phyloP scores from a whole-genome alignment of 2,113 vertebrate species.

The Silurus glanis region DNA sequence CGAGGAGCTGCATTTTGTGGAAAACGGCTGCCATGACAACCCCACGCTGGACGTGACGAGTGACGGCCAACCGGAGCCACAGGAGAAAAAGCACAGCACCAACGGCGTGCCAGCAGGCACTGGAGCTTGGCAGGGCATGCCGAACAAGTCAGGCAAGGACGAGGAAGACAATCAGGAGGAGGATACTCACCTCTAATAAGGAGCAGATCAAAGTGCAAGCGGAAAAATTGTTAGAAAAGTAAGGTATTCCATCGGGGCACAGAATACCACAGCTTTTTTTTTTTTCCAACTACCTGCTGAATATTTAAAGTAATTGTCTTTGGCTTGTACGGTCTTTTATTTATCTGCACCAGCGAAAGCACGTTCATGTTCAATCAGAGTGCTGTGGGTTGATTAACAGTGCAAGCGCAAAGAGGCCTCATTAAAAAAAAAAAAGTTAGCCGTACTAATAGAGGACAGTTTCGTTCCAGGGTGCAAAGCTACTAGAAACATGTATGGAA shows the following conservation, averaged over 20 bases:
- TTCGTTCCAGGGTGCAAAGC: background rate
- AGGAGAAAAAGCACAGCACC: constrained; percentile 87
- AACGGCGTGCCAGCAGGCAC: constrained; percentile 82
- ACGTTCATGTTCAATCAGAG: constrained; percentile 9
- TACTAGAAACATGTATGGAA: background rate
- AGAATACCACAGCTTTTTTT: constrained; percentile 30
- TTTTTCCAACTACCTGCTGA: constrained; percentile 30
- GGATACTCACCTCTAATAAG: constrained; percentile 90
- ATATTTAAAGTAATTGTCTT: constrained; percentile 38
- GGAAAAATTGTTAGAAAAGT: constrained; percentile 8
- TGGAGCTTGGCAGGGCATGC: constrained; percentile 85
- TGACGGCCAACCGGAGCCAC: constrained; percentile 88
- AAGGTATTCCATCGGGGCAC: constrained; percentile 31
- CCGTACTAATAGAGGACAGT: background rate
- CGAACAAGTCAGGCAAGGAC: constrained; percentile 84
- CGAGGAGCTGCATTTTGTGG: constrained; percentile 93
- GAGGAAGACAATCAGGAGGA: constrained; percentile 89
- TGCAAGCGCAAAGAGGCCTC: background rate
- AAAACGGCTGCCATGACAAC: constrained; percentile 98
- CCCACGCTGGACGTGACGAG: constrained; percentile 94
- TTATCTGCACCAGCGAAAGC: constrained; percentile 34
- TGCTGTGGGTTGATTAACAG: constrained; percentile 5
- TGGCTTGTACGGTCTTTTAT: constrained; percentile 44
- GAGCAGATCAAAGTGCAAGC: constrained; percentile 30
- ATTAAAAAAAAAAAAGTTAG: background rate